phyloP scores from a whole-genome alignment of 2,888 invertebrate species.

The Achlya flavicornis region DNA sequence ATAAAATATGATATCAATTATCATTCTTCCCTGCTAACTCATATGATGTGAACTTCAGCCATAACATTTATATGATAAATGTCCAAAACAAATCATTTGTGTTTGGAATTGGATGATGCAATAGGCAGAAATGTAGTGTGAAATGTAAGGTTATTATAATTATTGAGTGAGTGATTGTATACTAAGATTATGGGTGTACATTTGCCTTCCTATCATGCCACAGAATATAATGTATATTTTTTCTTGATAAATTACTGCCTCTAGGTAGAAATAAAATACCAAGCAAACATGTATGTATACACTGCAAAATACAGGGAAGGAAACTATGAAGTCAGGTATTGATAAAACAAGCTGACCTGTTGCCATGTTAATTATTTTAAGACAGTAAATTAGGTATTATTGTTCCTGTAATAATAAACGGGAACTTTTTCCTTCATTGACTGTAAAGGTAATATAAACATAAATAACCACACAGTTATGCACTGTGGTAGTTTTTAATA shows the following conservation, averaged over 20 bases:
- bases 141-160: slow-evolving; percentile 20
- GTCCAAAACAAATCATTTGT: slow-evolving; percentile 35
- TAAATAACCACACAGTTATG: too few species aligned
- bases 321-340: neutral
- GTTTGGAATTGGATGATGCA: slow-evolving; percentile 47
- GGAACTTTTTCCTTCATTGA: neutral
- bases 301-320: neutral
- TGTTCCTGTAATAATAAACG: neutral
- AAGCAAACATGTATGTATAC: neutral
- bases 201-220: neutral
- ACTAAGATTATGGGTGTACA: neutral
- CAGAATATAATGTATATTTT: too few species aligned
- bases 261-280: too few species aligned
- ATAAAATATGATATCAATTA: neutral
- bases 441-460: too few species aligned
- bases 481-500: too few species aligned
- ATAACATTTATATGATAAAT: slow-evolving; percentile 36
- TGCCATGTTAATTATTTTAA: neutral
- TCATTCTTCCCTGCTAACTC: neutral
- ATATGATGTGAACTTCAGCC: neutral
- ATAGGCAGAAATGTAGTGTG: slow-evolving; percentile 38
- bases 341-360: neutral
- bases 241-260: too few species aligned
- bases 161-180: neutral
- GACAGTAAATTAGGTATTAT: neutral